Percentiles rank a stretch among this genome's conserved stretches.
phyloP scores from a whole-genome alignment of 2,888 invertebrate species.

The Caenorhabditis wallacei region DNA sequence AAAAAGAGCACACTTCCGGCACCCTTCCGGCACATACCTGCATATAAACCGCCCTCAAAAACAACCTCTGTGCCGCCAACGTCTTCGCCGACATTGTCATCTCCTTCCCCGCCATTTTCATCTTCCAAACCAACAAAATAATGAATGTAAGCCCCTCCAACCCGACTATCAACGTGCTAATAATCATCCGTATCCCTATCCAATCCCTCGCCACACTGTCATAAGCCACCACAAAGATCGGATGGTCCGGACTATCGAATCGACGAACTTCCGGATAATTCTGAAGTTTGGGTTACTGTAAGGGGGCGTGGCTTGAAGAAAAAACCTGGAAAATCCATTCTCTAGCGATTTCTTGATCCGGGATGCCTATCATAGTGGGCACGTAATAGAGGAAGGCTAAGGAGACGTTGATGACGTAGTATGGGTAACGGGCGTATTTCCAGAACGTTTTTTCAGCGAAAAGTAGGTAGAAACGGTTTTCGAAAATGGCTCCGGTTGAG shows the following conservation, averaged over 20 bases:
- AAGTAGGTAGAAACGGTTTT: constrained; percentile 21
- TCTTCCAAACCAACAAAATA: constrained; percentile 2
- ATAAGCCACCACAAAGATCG: constrained; percentile 14
- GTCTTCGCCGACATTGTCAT: constrained; percentile 28
- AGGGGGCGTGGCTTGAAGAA: too few relatives aligned
- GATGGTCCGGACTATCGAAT: constrained; percentile 15
- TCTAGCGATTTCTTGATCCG: constrained; percentile 7
- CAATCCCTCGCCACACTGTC: constrained; percentile 1
- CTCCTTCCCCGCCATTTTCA: background rate
- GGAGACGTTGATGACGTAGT: constrained; percentile 1
- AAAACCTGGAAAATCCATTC: constrained; percentile 14
- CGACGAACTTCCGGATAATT: constrained; percentile 6
- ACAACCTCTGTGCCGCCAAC: constrained; percentile 6
- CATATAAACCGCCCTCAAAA: constrained; percentile 17
- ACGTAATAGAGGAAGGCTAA: constrained; percentile 17
- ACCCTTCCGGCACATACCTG: too few relatives aligned
- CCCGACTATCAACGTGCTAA: background rate
- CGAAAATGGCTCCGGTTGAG: constrained; percentile 11
- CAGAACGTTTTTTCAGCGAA: constrained; percentile 23
- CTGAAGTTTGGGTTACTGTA: too few relatives aligned
- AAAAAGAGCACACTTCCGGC: too few relatives aligned
- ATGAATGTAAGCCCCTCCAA: background rate
- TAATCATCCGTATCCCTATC: constrained; percentile 20
- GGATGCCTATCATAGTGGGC: constrained; percentile 12
- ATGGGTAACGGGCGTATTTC: constrained; percentile 2